Evolutionary conservation across 2,888 invertebrate genomes (phyloP), one percentile per base, ranked within the genome.

Genomic region (Athalia circularis): DNA sequence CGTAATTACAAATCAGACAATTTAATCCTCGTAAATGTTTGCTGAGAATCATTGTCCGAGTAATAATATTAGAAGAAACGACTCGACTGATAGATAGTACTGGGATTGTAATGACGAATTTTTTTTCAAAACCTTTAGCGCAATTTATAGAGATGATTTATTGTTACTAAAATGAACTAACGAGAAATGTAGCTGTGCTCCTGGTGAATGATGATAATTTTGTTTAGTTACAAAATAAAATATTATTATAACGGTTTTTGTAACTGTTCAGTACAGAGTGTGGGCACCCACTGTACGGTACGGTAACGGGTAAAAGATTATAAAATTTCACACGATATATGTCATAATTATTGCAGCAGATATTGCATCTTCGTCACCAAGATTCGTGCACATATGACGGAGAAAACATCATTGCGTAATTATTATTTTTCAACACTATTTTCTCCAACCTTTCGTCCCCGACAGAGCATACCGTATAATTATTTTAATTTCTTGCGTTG

Each of bases 271-370:
- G 11, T 47, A 64, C 61, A 29, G 48, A 43, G 62, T 75, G 75
- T 75, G 62, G 75, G 75, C 75, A 50, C 61, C 48, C 62, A 8
- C 13, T 8, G 13, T 62, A 75, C 61, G 62, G 57, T 47, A 47
- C 43, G 45, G 62, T 75, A 52, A 62, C 64, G 47, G 75, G 48
- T 15, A 4, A 6, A 43, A 29, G 50, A 62, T 75, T 50, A 50
- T 52, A 75, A 50, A 75, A 62, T 62, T 62, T 75, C 62, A 5
- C 43, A 75, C 64, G 62, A 48, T n/a, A 13, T 43, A n/a, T 62
- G 75, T 50, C 11, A 75, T 75, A 75, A 75, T 75, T 75, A 75
- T 62, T 50, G 45, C 50, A 64, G 61, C 62, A 15, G 50, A 75
- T 61, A 75, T 75, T 75, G 75, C 61, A 75, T 75, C 62, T 75